Percentiles rank a stretch among this genome's conserved stretches.
Evolutionary conservation across 1,140 invertebrate genomes (phyloP).

Genomic region (Pararge aegeria): DNA sequence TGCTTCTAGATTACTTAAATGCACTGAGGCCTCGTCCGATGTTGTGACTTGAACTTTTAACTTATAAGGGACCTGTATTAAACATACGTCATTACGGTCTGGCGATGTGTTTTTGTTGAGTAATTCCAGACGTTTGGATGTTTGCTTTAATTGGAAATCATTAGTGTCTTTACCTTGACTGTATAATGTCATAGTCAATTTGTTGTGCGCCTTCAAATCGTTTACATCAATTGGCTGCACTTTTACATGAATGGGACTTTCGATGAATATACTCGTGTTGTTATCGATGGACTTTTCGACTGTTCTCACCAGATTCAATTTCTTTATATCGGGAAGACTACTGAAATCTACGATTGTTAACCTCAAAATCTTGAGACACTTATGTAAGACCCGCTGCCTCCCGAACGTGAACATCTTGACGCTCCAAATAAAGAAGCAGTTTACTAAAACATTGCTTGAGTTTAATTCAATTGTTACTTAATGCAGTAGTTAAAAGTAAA

Average conservation of each 20-base stretch:
- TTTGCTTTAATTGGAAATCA: conserved; percentile 74
- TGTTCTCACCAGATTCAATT: conserved; percentile 69
- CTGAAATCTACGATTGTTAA: conserved; percentile 67
- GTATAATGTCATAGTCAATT: conserved; percentile 70
- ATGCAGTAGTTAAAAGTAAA: too few relatives aligned
- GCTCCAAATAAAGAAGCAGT: not conserved
- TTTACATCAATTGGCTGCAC: conserved; percentile 71
- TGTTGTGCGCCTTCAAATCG: conserved; percentile 66
- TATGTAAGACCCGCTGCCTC: conserved; percentile 62
- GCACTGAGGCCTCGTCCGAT: conserved; percentile 66
- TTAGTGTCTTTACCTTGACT: conserved; percentile 66
- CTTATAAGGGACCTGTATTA: conserved; percentile 73
- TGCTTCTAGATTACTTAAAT: conserved; percentile 64
- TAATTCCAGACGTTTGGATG: conserved; percentile 73
- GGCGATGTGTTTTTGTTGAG: conserved; percentile 65
- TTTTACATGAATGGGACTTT: conserved; percentile 77
- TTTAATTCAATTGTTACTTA: not conserved
- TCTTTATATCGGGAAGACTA: conserved; percentile 68
- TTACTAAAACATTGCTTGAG: conserved; percentile 12
- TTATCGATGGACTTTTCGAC: conserved; percentile 76
- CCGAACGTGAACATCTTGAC: conserved; percentile 55
- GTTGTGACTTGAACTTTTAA: conserved; percentile 72
- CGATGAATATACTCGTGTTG: conserved; percentile 73
- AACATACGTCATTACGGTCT: conserved; percentile 67
- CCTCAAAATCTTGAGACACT: conserved; percentile 76